Conservation (phyloP, 2,113 vertebrate genomes). For the Megaceryle torquata region DNA sequence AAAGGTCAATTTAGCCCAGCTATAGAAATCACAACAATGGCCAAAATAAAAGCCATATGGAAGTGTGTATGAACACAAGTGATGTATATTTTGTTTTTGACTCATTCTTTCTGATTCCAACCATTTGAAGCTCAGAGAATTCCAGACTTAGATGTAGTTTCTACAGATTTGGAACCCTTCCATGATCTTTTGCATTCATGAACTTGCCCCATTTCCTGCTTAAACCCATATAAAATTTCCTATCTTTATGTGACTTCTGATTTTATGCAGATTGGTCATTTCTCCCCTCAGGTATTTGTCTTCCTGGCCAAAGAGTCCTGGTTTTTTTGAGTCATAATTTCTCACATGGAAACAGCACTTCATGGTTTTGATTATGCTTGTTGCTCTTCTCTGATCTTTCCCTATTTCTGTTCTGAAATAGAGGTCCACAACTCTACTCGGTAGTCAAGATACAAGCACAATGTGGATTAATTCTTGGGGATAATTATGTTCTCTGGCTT, state of each 20-base stretch:
- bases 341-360: background rate
- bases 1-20: background rate
- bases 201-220: background rate
- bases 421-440: background rate
- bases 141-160: background rate
- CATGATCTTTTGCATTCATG: background rate
- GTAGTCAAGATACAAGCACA: background rate
- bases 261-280: background rate
- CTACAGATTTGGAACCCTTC: background rate
- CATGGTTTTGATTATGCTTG: background rate
- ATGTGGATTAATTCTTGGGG: background rate
- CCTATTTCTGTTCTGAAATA: background rate
- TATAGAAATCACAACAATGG: background rate
- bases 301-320: background rate
- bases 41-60: background rate
- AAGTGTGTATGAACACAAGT: background rate
- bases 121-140: background rate
- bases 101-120: background rate
- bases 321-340: background rate
- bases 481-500: background rate
- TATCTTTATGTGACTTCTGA: background rate
- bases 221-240: background rate
- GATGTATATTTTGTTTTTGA: background rate
- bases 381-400: background rate
- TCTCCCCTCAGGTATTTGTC: background rate